Evolutionary conservation across 2,113 vertebrate genomes (phyloP).

Genomic region (Myotis brandtii): DNA sequence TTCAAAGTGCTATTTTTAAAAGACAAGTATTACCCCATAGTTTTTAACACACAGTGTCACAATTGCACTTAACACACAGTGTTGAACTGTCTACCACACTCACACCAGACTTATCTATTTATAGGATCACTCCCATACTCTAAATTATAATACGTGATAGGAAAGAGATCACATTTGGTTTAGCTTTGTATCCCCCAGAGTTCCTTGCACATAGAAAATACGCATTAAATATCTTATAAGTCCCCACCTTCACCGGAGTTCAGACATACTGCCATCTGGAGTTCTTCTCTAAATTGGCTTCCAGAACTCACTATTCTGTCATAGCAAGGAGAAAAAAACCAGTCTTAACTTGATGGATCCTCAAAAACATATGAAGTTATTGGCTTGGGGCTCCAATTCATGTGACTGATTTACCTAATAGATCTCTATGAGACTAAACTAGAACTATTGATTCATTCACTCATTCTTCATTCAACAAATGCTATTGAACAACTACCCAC

Average conservation of each 20-base stretch:
- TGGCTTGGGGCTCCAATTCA: not conserved
- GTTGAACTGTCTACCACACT: not conserved
- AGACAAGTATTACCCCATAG: not conserved
- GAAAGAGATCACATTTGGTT: slow-evolving; percentile 1
- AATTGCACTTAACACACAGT: not conserved
- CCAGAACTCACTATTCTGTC: not conserved
- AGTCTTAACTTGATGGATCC: not conserved
- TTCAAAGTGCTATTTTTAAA: not conserved
- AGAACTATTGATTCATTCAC: not conserved
- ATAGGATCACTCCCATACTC: not conserved
- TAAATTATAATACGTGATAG: not conserved
- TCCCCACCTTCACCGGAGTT: not conserved
- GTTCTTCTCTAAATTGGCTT: slow-evolving; percentile 37
- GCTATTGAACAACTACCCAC: not conserved
- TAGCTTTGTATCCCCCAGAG: not conserved
- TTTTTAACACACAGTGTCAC: not conserved
- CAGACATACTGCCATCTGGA: not conserved
- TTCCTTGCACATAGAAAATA: slow-evolving; percentile 21
- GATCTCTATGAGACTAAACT: not conserved
- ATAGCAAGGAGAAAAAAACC: not conserved
- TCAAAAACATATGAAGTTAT: not conserved
- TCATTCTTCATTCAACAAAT: slow-evolving; percentile 8
- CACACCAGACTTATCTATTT: not conserved
- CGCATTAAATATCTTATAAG: slow-evolving; percentile 30
- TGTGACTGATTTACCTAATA: not conserved